Evolutionary conservation across 1,140 invertebrate genomes (phyloP).

Genomic region (Drosophila bifasciata): DNA sequence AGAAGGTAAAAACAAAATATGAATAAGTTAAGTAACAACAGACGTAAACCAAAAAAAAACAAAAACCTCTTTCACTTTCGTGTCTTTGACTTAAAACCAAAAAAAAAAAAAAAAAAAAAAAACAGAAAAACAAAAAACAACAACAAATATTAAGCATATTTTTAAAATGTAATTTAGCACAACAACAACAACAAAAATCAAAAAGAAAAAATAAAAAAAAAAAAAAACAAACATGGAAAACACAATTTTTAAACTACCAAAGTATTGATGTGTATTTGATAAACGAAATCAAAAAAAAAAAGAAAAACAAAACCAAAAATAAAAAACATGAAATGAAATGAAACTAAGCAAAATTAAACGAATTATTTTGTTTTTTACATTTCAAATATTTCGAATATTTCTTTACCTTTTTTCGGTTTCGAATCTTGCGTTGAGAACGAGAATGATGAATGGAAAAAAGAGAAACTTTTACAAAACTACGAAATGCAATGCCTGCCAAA

Average conservation of each 20-base stretch:
- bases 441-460: conserved; percentile 12
- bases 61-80: conserved; percentile 84
- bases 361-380: conserved; percentile 23
- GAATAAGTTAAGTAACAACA: conserved; percentile 71
- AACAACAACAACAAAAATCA: conserved; percentile 59
- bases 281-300: conserved; percentile 56
- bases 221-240: conserved; percentile 49
- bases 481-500: conserved; percentile 84
- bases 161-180: conserved; percentile 83
- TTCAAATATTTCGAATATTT: conserved; percentile 34
- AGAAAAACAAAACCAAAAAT: conserved; percentile 26
- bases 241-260: conserved; percentile 79
- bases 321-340: conserved; percentile 32
- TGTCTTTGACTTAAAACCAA: conserved; percentile 83
- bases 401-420: conserved; percentile 59
- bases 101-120: conserved; percentile 56
- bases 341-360: conserved; percentile 34
- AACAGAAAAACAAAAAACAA: conserved; percentile 40
- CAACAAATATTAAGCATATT: conserved; percentile 75
- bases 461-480: conserved; percentile 83
- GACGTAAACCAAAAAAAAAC: conserved; percentile 78
- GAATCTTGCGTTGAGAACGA: conserved; percentile 39
- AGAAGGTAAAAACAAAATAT: conserved; percentile 61
- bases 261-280: conserved; percentile 81
- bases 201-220: conserved; percentile 37